Percentiles rank a stretch among this genome's conserved stretches.
Conservation (phyloP, 2,888 invertebrate species). For the Leistus spinibarbis region DNA sequence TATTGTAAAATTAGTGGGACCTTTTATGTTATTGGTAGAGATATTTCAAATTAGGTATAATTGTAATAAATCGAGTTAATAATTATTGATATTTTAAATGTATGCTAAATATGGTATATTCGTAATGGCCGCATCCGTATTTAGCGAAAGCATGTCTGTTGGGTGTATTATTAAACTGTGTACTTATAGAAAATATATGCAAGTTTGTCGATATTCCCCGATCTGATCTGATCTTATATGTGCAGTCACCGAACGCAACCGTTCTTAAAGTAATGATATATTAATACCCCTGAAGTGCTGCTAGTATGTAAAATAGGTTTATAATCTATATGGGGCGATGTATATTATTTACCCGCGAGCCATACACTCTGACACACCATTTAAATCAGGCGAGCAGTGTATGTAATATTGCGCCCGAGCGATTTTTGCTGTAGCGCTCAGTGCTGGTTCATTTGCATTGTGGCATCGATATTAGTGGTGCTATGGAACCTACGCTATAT, state of each 20-base stretch:
- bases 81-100: too few species aligned
- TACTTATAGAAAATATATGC: too few species aligned
- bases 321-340: slow-evolving; percentile 56
- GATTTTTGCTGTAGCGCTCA: slow-evolving; percentile 9
- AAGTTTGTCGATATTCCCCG: slow-evolving; percentile 15
- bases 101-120: too few species aligned
- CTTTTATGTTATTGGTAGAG: too few species aligned
- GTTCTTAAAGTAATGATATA: slow-evolving; percentile 56
- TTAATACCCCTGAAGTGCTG: slow-evolving; percentile 56
- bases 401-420: slow-evolving; percentile 4
- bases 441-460: slow-evolving; percentile 42
- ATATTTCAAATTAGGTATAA: too few species aligned
- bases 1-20: too few species aligned
- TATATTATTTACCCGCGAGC: slow-evolving; percentile 53
- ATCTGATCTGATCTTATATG: not conserved
- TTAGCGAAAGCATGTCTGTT: too few species aligned
- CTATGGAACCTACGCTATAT: slow-evolving; percentile 47
- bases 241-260: not conserved
- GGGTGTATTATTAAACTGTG: too few species aligned
- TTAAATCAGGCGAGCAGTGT: slow-evolving; percentile 30
- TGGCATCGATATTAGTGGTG: slow-evolving; percentile 51
- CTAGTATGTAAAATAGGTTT: slow-evolving; percentile 58
- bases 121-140: too few species aligned
- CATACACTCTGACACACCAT: slow-evolving; percentile 43
- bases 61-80: too few species aligned